phyloP scores from a whole-genome alignment of 2,113 vertebrate genomes.

The Cebus imitator region DNA sequence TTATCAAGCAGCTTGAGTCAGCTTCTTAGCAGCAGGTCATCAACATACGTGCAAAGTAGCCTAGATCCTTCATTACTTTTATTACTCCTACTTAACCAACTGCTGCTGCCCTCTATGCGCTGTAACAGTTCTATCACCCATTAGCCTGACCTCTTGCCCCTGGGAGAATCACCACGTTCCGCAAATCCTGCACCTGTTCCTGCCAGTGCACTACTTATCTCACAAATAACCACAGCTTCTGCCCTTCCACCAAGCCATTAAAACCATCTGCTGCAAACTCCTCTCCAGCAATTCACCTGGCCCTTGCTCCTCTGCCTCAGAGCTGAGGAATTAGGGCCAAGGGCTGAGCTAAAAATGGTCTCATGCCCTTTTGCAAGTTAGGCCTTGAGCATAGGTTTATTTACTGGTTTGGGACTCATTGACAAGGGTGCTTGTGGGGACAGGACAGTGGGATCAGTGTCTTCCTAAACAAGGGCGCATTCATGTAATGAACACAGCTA shows the following conservation, averaged over 20 bases:
- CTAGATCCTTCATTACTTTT: neutral
- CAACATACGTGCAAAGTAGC: neutral
- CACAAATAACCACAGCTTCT: neutral
- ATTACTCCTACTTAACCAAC: neutral
- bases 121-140: neutral
- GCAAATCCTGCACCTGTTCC: neutral
- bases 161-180: neutral
- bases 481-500: neutral
- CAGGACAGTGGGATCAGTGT: neutral
- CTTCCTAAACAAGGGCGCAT: neutral
- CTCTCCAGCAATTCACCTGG: neutral
- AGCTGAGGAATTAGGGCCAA: neutral
- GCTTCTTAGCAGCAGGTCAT: neutral
- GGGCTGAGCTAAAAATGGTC: neutral
- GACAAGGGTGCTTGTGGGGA: neutral
- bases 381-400: neutral
- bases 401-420: neutral
- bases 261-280: neutral
- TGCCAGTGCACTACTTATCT: neutral
- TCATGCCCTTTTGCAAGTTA: neutral
- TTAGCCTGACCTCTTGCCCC: neutral
- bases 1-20: neutral
- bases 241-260: neutral
- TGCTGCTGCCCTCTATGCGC: neutral
- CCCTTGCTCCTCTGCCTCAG: neutral